Evolutionary conservation across 2,888 invertebrate genomes (phyloP), one percentile per base, ranked within the genome.

Genomic region (Idaea aversata): DNA sequence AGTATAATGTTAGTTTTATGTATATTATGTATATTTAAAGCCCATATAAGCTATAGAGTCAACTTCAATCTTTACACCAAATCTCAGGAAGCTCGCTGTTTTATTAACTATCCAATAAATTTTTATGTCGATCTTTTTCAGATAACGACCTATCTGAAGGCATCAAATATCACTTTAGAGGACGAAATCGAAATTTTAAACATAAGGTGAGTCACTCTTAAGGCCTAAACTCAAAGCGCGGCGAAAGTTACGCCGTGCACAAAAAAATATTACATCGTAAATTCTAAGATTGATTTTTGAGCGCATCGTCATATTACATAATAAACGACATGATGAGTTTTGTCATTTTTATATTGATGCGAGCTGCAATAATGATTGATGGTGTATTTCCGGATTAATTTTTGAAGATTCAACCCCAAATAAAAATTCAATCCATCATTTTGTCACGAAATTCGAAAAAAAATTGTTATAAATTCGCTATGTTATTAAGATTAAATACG

Each of bases 141-240:
- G 96, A 93, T 96, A 73, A 93, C 94, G 61, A 94, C 93, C 72
- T 95, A 95, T 77, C 87, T 96, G 74, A 94, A 92, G 80, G 93
- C 94, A 72, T 94, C 95, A 65, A 95, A 95, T 83, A 94, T 96
- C 64, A 94, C 95, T 15, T 79, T 93, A 74, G 88, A 90, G 65
- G 95, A 94, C 80, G 95, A 95, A 75, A 92, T 95, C 75, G 94
- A 95, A 93, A 91, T 96, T 75, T 90, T 96, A 76, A 95, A 95
- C 79, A 94, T 95, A 79, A 95, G 95, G 95, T 95, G 90, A 94
- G 94, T 93, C 70, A 66, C 70, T 69, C 61, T 34, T 66, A 67
- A 47, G 10, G 47, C 10, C 47, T 47, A 47, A 47, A 47, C 47
- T 47, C 47, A 47, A 7, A 47, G 10, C 47, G 47, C 7, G 13